Conservation (phyloP, 2,888 invertebrate species). For the Rutpela maculata region DNA sequence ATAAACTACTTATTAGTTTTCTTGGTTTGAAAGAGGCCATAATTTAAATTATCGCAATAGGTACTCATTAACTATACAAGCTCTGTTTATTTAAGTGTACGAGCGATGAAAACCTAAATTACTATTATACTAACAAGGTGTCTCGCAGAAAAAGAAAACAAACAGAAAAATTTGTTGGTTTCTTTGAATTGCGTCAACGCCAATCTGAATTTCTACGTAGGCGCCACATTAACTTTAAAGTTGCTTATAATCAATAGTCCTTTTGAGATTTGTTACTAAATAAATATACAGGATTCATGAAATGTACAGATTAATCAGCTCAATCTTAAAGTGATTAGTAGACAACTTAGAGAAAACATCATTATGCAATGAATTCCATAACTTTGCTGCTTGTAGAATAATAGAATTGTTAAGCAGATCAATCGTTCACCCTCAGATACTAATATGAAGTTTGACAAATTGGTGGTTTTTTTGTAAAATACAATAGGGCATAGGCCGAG, state of each 20-base stretch:
- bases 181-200: conserved; percentile 34
- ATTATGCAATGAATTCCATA: too few relatives aligned
- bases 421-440: too few relatives aligned
- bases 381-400: too few relatives aligned
- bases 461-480: too few relatives aligned
- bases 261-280: not conserved
- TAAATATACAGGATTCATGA: not conserved
- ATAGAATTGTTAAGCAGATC: too few relatives aligned
- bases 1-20: conserved; percentile 48
- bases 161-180: conserved; percentile 3
- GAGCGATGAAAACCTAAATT: conserved; percentile 46
- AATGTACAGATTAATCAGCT: too few relatives aligned
- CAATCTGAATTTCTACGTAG: not conserved
- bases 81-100: conserved; percentile 34
- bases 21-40: conserved; percentile 42
- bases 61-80: conserved; percentile 27
- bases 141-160: conserved; percentile 30
- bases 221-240: not conserved
- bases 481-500: too few relatives aligned
- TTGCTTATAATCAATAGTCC: too few relatives aligned
- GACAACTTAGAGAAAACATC: too few relatives aligned
- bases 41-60: conserved; percentile 41
- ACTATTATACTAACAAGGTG: conserved; percentile 43
- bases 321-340: too few relatives aligned
- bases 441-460: too few relatives aligned